Conservation (phyloP, 2,113 vertebrate genomes). For the Oncorhynchus masou region DNA sequence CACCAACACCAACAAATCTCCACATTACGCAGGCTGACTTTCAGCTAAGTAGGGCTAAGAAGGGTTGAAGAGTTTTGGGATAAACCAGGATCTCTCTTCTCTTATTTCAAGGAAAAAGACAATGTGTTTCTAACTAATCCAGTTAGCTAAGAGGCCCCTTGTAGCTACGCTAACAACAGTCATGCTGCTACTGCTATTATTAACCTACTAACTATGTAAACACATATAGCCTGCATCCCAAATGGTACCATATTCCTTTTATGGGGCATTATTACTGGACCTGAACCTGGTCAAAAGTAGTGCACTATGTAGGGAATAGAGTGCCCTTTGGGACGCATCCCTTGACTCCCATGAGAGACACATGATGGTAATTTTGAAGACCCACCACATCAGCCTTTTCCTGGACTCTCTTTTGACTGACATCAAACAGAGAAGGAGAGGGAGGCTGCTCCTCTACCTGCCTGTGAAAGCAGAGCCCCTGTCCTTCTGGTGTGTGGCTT, state of each 20-base stretch:
- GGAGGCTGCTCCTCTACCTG: neutral
- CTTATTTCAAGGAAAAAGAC: neutral
- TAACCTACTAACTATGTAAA: neutral
- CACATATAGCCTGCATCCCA: neutral
- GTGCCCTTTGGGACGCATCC: neutral
- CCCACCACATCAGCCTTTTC: neutral
- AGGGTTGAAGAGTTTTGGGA: neutral
- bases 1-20: neutral
- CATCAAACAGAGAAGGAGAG: neutral
- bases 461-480: constrained; percentile 7
- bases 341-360: neutral
- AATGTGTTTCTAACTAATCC: neutral
- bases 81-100: constrained; percentile 22
- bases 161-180: neutral
- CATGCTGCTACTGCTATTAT: neutral
- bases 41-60: neutral
- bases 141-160: neutral
- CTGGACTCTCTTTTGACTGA: neutral
- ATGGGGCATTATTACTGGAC: too few relatives aligned
- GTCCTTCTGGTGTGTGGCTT: constrained; percentile 6
- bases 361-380: neutral
- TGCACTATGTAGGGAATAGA: too few relatives aligned
- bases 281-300: too few relatives aligned
- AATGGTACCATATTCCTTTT: too few relatives aligned
- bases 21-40: neutral